Conservation (phyloP, 1,140 invertebrate species). For the Trichoplusia ni region DNA sequence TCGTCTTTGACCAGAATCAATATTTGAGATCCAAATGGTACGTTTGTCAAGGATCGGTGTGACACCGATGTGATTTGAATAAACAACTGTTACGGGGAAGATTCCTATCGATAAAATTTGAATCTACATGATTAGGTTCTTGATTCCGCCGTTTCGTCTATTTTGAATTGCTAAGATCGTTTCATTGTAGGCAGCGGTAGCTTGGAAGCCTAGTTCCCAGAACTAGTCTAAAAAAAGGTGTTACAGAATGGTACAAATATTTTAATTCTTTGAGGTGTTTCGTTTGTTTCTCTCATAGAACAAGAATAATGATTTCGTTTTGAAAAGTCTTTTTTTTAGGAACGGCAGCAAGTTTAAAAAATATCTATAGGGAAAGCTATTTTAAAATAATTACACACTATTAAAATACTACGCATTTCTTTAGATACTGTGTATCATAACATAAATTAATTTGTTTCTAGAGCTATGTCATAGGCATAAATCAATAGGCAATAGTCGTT, state of each 20-base stretch:
- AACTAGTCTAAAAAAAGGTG: neutral
- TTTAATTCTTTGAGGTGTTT: too few species aligned
- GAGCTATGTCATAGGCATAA: constrained; percentile 36
- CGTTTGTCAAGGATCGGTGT: constrained; percentile 24
- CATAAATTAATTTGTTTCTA: constrained; percentile 5
- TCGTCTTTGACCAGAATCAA: constrained; percentile 48
- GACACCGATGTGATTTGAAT: constrained; percentile 28
- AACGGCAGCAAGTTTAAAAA: too few species aligned
- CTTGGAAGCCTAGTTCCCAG: neutral
- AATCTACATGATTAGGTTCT: constrained; percentile 25
- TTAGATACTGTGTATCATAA: too few species aligned
- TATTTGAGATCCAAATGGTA: constrained; percentile 43
- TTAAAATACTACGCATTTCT: too few species aligned
- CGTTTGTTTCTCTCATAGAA: too few species aligned
- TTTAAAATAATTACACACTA: too few species aligned
- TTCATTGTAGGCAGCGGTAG: constrained; percentile 1
- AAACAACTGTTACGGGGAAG: constrained; percentile 25
- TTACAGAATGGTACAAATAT: too few species aligned
- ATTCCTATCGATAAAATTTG: constrained; percentile 28
- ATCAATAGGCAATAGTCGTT: constrained; percentile 51
- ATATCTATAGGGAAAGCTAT: too few species aligned
- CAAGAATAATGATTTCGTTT: too few species aligned
- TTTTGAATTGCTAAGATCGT: constrained; percentile 22
- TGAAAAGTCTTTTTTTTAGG: too few species aligned
- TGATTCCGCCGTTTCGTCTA: constrained; percentile 18